Base-by-base conservation (phyloP, 1,140 invertebrate genomes). In the Oryctes rhinoceros region DNA sequence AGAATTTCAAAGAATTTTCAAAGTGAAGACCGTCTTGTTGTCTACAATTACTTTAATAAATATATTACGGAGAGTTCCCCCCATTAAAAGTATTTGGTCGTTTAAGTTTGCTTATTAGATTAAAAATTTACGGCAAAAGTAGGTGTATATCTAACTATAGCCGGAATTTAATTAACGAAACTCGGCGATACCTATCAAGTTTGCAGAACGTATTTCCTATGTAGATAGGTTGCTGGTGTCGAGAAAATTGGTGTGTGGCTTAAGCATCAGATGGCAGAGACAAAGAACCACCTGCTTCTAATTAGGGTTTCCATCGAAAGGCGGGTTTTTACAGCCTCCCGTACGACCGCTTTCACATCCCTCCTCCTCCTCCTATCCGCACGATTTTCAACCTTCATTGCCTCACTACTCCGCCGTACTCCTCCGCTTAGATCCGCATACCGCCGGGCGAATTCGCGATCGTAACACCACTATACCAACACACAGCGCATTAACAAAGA, bases 231-330 rank as follows among this genome's bases (percentile, higher is more conserved):
- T 24, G 24, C 20, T 37, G 24, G 24, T 24, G 65, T 24, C 24
- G 65, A 71, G 65, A 71, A 30, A 24, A 71, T 71, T 71, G 24
- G 65, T 71, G 65, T 71, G 65, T 71, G 65, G 65, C 24, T 71
- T 71, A 71, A 71, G 18, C 65, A 71, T 71, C 24, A 71, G 65
- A 71, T 71, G 65, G 65, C 65, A 71, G 24, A 71, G 65, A 71
- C 65, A 71, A 71, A 71, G 65, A 71, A 71, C 65, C 65, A 71
- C 65, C 65, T 71, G 65, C 65, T 30, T 24, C 65, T 71, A 71
- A 71, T 71, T 71, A 71, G 65, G 65, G 65, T 37, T 71, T 37
- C 65, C 24, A 71, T 71, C 65, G 65, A 71, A 71, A 71, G 65
- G 65, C 65, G 65, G 65, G 24, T 71, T 71, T 71, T 71, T 71